Conservation (phyloP, 2,888 invertebrate species). For the Lasioglossum pauxillum region DNA sequence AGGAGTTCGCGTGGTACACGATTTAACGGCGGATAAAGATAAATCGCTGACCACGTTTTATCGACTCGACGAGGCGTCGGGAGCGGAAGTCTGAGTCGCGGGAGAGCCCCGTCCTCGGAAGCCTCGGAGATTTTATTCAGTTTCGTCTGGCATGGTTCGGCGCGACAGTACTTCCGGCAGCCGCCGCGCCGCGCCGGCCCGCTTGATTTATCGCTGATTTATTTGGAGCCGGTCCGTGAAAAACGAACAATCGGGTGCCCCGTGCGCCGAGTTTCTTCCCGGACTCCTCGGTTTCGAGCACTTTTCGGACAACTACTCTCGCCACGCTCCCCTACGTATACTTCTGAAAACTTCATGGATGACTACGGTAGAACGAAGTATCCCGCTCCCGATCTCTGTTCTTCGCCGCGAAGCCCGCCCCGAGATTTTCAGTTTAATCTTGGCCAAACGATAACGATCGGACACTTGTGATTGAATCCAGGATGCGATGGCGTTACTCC, state of each 20-base stretch:
- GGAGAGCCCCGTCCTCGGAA: constrained; percentile 15
- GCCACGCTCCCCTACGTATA: background rate
- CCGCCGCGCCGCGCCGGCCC: background rate
- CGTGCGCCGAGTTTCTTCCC: background rate
- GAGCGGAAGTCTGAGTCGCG: constrained; percentile 40
- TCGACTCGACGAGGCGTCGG: constrained; percentile 53
- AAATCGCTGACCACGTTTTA: constrained; percentile 53
- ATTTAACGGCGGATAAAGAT: constrained; percentile 49
- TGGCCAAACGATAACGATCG: background rate
- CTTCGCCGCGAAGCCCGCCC: background rate
- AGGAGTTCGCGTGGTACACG: constrained; percentile 20
- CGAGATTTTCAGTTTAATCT: background rate
- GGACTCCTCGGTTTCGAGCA: background rate
- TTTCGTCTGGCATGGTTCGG: constrained; percentile 48
- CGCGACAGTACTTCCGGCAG: constrained; percentile 49
- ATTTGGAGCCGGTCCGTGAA: constrained; percentile 32
- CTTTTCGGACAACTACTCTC: background rate
- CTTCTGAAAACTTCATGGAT: background rate
- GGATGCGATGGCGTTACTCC: background rate
- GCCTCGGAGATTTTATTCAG: constrained; percentile 47
- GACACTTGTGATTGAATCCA: background rate
- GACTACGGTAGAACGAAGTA: background rate
- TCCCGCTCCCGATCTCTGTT: background rate
- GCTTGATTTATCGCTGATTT: constrained; percentile 57
- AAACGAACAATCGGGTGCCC: constrained; percentile 21